Conservation (phyloP, 2,888 invertebrate genomes). For the Tridacna gigas region DNA sequence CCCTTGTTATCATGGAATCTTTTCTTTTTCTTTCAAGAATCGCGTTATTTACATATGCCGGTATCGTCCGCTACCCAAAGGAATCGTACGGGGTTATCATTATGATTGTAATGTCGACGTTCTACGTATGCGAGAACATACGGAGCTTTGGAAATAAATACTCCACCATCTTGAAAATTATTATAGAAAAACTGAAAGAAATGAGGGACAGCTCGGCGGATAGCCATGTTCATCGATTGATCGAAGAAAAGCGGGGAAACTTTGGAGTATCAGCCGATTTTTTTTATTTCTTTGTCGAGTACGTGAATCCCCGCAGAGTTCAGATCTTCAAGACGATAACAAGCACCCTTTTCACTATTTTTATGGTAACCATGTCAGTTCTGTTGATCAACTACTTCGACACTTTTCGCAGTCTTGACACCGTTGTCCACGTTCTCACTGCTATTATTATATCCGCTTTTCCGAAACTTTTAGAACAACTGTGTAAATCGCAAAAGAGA, state of each 20-base stretch:
- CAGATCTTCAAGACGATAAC: neutral
- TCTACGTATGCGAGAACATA: conserved; percentile 3
- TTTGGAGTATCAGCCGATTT: neutral
- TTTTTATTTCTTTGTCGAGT: neutral
- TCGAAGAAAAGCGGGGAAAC: neutral
- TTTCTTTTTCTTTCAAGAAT: conserved; percentile 25
- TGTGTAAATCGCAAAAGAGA: neutral
- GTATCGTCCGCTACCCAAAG: conserved; percentile 20
- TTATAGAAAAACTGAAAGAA: neutral
- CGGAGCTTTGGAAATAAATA: conserved; percentile 4
- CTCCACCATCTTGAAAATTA: neutral
- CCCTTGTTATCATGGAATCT: conserved; percentile 20
- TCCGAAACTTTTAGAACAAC: neutral
- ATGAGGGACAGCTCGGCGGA: neutral
- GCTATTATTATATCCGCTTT: neutral
- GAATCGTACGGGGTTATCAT: conserved; percentile 27
- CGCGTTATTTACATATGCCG: conserved; percentile 19
- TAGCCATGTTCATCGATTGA: neutral
- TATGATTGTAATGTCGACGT: neutral
- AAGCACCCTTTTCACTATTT: neutral
- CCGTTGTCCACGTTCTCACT: neutral
- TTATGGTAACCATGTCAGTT: neutral
- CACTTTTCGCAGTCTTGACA: neutral
- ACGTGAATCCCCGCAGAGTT: neutral
- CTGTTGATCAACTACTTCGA: neutral